Base-by-base conservation (phyloP, 2,888 invertebrate species). In the Chloroclysta siterata region DNA sequence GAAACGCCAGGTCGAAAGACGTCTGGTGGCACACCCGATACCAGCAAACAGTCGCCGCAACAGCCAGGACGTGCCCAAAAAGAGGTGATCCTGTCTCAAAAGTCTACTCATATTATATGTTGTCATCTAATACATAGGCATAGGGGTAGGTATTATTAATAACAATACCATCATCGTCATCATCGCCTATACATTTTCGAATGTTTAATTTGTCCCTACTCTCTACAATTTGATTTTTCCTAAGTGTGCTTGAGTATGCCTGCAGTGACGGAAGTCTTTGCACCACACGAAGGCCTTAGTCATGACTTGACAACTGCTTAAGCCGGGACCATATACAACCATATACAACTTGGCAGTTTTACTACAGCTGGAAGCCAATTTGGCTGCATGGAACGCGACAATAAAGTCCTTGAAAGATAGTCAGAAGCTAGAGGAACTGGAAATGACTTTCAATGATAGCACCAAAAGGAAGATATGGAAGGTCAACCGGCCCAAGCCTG, bases 391-490 rank as follows among this genome's bases (percentile, higher is more conserved):
- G 92, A 79, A 83, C 56, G 71, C 79, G 0, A 83, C 82, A 0
- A 80, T 91, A 3, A 89, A 89, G 65, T 61, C 81, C 0, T 73
- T 90, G 66, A 82, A 82, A 3, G 87, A 88, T 46, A 82, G 70
- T 52, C 76, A 87, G 22, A 91, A 90, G 56, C 64, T 92, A 2
- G 90, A 90, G 65, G 90, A 91, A 63, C 22, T 87, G 0, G 88
- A 89, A 68, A 80, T 88, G 76, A 83, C 74, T 0, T 88, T 82
- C 46, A 83, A 68, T 5, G 84, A 91, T 62, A 90, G 89, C 13
- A 80, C 81, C 4, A 87, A 78, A 17, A 78, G 72, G 51, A 89
- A 81, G 65, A 78, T 90, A 17, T 92, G 92, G 92, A 89, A 87
- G 65, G 86, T 90, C 6, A 86, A 88, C 63, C 78, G 91, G 4